A percentile compares a stretch with the other conserved stretches of the same genome.
Evolutionary conservation across 2,888 invertebrate genomes (phyloP).

Genomic region (Leucania comma): DNA sequence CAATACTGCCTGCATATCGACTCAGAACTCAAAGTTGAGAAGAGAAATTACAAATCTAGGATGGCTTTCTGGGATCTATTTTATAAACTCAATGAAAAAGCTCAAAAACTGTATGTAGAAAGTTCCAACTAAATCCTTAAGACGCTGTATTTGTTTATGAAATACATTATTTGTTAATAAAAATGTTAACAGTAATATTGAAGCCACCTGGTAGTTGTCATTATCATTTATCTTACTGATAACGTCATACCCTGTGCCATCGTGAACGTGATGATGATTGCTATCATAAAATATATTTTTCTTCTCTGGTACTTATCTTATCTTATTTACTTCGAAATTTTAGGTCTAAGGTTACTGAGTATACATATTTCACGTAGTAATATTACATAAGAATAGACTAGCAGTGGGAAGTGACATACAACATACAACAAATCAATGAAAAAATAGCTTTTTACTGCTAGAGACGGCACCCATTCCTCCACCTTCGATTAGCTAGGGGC

Average conservation of each 20-base stretch:
- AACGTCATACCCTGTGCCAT: no score
- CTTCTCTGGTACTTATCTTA: not conserved
- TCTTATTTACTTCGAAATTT: not conserved
- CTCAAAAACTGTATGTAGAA: conserved; percentile 52
- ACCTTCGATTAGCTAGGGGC: not conserved
- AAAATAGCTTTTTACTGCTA: no score
- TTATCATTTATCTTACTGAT: not conserved
- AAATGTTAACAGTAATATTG: not conserved
- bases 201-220: not conserved
- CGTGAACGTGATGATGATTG: not conserved
- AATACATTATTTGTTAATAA: not conserved
- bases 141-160: not conserved
- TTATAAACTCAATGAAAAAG: conserved; percentile 64
- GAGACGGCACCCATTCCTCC: not conserved
- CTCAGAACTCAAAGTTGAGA: conserved; percentile 62
- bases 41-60: conserved; percentile 66
- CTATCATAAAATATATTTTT: not conserved
- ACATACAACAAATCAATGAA: no score
- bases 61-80: conserved; percentile 74
- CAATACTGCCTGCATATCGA: conserved; percentile 66
- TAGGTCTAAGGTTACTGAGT: not conserved
- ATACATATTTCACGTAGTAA: not conserved
- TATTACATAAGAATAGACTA: no score
- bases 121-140: conserved; percentile 12
- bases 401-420: no score